Percentiles rank a stretch among this genome's conserved stretches.
Evolutionary conservation across 2,113 vertebrate species (phyloP).

Genomic region (Ammospiza caudacuta): DNA sequence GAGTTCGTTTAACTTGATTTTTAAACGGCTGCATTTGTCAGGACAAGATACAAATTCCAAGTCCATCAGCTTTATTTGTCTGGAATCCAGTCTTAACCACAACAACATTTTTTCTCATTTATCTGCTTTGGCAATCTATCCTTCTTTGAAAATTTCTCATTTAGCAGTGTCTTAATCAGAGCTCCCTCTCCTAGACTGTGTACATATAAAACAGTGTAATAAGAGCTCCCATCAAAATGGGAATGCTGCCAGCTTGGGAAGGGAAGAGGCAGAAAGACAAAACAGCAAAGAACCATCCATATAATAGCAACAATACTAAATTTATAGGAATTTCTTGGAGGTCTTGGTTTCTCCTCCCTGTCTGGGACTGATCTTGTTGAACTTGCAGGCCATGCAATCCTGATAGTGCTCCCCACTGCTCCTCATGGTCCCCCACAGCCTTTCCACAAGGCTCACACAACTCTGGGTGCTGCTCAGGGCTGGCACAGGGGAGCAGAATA

Average conservation of each 20-base stretch:
- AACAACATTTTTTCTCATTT: not conserved
- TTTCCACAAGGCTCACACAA: not conserved
- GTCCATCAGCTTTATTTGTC: not conserved
- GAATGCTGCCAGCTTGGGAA: not conserved
- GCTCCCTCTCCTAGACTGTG: not conserved
- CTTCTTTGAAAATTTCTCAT: not conserved
- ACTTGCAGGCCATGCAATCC: not conserved
- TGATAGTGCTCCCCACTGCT: not conserved
- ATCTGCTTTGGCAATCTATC: not conserved
- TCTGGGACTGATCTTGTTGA: not conserved
- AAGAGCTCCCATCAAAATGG: not conserved
- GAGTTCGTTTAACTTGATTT: not conserved
- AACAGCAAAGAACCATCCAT: rapidly evolving
- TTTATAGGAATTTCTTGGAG: not conserved
- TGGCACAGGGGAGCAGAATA: not conserved
- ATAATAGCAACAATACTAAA: not conserved
- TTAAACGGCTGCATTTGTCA: not conserved
- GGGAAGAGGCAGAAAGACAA: not conserved
- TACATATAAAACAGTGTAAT: not conserved
- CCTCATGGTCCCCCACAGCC: not conserved
- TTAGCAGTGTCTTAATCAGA: not conserved
- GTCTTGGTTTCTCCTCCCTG: not conserved
- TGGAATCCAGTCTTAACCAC: not conserved
- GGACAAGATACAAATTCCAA: not conserved
- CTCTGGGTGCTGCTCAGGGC: not conserved